phyloP scores from a whole-genome alignment of 35 echinoderm and acorn worm genomes.

The Acanthaster planci region DNA sequence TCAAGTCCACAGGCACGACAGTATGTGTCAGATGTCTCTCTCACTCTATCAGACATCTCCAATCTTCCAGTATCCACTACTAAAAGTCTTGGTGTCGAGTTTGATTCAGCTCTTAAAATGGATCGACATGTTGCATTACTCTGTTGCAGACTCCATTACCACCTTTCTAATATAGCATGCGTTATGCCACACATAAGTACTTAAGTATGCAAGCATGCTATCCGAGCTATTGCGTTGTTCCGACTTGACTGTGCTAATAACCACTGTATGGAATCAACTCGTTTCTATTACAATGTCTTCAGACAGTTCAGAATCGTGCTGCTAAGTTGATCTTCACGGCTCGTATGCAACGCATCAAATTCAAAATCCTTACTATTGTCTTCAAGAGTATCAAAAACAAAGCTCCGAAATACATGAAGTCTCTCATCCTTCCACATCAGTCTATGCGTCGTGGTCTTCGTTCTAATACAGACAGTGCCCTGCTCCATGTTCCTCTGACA shows the following conservation, averaged over 20 bases:
- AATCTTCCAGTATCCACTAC: slow-evolving; percentile 10
- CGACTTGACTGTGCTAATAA: slow-evolving; percentile 20
- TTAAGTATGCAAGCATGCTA: no score
- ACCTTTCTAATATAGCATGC: no score
- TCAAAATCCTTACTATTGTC: neutral
- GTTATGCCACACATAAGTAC: no score
- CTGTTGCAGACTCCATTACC: neutral
- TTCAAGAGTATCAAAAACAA: no score
- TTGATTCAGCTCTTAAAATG: slow-evolving; percentile 24
- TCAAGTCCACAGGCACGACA: neutral
- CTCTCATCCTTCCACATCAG: no score
- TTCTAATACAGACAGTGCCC: no score
- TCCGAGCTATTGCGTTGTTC: no score
- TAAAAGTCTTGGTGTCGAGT: slow-evolving; percentile 31
- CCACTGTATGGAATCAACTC: slow-evolving; percentile 24
- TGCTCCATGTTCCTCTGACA: no score
- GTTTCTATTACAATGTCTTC: slow-evolving; percentile 24
- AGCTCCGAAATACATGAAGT: no score
- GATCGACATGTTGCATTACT: slow-evolving; percentile 12
- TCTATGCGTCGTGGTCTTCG: no score
- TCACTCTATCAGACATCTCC: neutral
- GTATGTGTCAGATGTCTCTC: neutral
- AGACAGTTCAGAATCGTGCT: slow-evolving; percentile 54
- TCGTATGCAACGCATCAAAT: slow-evolving; percentile 21
- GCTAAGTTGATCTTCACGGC: slow-evolving; percentile 32